Conservation (phyloP, 2,113 vertebrate species). For the Panthera leo region DNA sequence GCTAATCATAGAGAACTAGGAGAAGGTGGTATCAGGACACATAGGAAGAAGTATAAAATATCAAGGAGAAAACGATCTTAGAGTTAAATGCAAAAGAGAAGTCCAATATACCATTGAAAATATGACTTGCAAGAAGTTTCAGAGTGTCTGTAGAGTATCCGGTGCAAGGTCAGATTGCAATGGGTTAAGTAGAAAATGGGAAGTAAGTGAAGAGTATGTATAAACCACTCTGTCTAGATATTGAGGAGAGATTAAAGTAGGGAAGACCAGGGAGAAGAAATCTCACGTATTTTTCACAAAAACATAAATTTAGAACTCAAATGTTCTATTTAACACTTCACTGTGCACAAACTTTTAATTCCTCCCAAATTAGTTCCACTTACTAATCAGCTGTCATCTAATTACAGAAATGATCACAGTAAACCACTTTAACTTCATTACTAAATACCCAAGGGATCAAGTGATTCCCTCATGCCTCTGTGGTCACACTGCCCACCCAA, state of each 20-base stretch:
- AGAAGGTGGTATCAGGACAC: background rate
- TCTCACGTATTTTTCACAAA: background rate
- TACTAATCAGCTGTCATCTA: constrained; percentile 35
- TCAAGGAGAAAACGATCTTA: background rate
- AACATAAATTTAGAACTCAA: background rate
- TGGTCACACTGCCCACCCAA: background rate
- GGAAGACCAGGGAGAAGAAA: background rate
- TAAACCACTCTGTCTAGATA: background rate
- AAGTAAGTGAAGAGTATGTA: background rate
- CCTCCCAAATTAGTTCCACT: constrained; percentile 20
- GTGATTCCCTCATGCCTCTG: background rate
- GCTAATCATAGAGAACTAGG: background rate
- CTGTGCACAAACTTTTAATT: background rate
- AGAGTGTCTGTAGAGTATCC: background rate
- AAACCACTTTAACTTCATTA: background rate
- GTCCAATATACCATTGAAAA: background rate
- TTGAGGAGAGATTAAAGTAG: background rate
- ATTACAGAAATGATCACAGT: constrained; percentile 35
- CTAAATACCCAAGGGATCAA: constrained; percentile 23
- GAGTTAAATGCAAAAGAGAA: background rate
- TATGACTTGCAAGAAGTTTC: background rate
- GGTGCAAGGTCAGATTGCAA: background rate
- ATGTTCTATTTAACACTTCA: constrained; percentile 26
- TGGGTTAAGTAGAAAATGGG: background rate
- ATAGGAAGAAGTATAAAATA: background rate